Base-by-base conservation (phyloP, 2,797 vertebrate species). In the Phataginus tricuspis region DNA sequence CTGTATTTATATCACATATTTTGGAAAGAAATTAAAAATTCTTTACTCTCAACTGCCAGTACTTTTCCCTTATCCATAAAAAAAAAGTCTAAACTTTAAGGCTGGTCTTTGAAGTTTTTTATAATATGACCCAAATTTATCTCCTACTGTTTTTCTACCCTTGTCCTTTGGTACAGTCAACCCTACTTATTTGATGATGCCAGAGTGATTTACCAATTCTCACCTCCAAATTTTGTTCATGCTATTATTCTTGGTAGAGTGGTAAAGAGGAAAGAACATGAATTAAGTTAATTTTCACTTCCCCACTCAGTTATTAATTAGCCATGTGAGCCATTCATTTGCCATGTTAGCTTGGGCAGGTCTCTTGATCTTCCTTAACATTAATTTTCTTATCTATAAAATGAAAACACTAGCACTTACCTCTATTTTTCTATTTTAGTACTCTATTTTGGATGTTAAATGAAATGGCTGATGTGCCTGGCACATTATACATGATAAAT, bases 21-120 rank as follows among this genome's bases (percentile, higher is more conserved):
- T 96, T 90, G 87, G 89, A 95, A 96, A 97, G 57, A 91, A 95
- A 82, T 82, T 27, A 21, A 90, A 83, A 95, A 77, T 88, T 75
- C 7, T 95, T 92, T 72, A 91, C 23, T 92, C 37, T 79, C n/a
- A 74, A 37, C 71, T 91, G 74, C 86, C 63, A 93, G 39, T 57
- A 88, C 68, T 78, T 93, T 75, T 95, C 49, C 39, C 27, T 93
- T 90, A 71, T 64, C n/a, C 94, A 82, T 96, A 78, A 97, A 96
- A 94, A 96, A 94, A 90, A 93, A 84, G n/a, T 94, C 21, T 68
- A 78, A 92, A 93, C 55, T 85, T 96, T 31, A 80, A 78, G 9
- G 18, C 19, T 75, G 31, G 13, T 91, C 91, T 86, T 96, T 79
- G n/a, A 95, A 93, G 9, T 18, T 75, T 78, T 89, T 69, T 51